Base-by-base conservation (phyloP, 2,888 invertebrate genomes). In the Leptogaster cylindrica region DNA sequence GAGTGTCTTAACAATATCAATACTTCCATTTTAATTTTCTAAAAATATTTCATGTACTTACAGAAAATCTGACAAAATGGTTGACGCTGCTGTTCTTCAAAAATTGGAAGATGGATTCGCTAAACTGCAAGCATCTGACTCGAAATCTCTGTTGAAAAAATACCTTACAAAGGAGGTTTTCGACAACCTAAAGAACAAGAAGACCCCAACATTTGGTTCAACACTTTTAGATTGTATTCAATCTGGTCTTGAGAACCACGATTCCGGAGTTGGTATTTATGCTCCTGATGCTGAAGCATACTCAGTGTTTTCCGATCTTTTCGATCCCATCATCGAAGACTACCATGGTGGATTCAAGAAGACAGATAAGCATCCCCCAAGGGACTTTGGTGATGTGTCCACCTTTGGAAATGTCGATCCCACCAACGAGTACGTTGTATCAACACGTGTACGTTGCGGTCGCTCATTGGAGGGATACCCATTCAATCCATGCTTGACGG, bases 291-390 rank as follows among this genome's bases (percentile, higher is more conserved):
- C 97, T 72, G 97, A 97, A 83, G 82, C 96, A 66, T 98, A 97
- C 87, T 89, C 91, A 75, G 87, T 91, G 66, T 98, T 97, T 82
- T 86, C 92, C 72, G 93, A 92, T 67, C 86, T 98, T 74, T 97
- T 98, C 83, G 95, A 97, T 84, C 96, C 96, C 81, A 92, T 98
- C 85, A 97, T 98, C 82, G 95, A 95, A 81, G 96, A 96, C 81
- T 97, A 97, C 86, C 97, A 97, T 85, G 88, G 87, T 81, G 96
- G 96, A 75, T 97, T 97, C 88, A 93, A 92, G 86, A 90, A 93
- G 83, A 89, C 89, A 79, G 95, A 95, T 85, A 92, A 92, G 82
- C 97, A 98, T 83, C 97, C 97, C 16, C 84, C 92, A 71, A 91
- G 90, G 83, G 91, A 95, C 85, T 97, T 95, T 85, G 97, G 97